These are phyloP conservation scores for Sialis lutaria DNA, from an alignment of 2,888 invertebrate genomes.

Conservation along the genomic window DNA sequence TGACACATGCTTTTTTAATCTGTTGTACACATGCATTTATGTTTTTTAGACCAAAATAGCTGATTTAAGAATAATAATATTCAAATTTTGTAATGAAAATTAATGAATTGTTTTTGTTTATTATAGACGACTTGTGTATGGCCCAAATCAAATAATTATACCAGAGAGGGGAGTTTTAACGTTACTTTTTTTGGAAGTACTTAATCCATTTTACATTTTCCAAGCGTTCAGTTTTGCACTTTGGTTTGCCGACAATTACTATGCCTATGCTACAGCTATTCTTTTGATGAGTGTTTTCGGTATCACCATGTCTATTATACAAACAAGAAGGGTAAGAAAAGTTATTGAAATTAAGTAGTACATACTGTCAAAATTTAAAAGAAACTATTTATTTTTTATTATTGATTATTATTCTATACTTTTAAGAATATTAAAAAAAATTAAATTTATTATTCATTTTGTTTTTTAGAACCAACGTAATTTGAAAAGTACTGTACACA, in stretches of 20 bases:
- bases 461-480: conserved; percentile 65
- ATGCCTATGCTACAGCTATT: conserved; percentile 76
- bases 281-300: conserved; percentile 69
- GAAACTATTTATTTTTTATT: background rate
- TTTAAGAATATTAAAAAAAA: background rate
- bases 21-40: too few relatives aligned
- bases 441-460: conserved; percentile 2
- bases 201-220: conserved; percentile 92
- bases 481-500: conserved; percentile 70
- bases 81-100: too few relatives aligned
- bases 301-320: conserved; percentile 64
- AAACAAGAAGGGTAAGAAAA: conserved; percentile 56
- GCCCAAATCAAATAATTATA: conserved; percentile 67
- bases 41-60: too few relatives aligned
- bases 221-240: conserved; percentile 79
- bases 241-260: conserved; percentile 79
- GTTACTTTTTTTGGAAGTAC: conserved; percentile 62
- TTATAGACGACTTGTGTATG: conserved; percentile 59
- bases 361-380: background rate
- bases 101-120: conserved; percentile 2
- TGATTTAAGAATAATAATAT: too few relatives aligned
- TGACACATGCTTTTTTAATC: background rate
- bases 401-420: background rate
- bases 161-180: conserved; percentile 57
- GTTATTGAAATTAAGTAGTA: background rate